These are phyloP conservation scores for Standfussiana lucernea DNA, from an alignment of 2,888 invertebrate genomes.

Conservation along the genomic window DNA sequence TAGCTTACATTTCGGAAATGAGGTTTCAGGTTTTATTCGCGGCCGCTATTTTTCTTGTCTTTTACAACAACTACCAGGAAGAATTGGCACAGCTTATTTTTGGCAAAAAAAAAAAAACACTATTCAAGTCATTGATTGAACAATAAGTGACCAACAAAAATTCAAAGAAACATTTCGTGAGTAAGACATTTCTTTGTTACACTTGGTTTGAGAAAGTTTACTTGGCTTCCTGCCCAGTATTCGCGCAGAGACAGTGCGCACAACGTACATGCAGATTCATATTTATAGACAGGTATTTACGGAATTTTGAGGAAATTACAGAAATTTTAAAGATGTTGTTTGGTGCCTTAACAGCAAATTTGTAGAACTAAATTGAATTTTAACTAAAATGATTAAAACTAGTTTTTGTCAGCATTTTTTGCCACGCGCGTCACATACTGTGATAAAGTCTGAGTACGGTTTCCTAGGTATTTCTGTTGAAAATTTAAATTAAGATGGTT, in stretches of 20 bases:
- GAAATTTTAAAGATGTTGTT: slow-evolving; percentile 18
- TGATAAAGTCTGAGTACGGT: background rate
- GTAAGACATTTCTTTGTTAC: slow-evolving; percentile 40
- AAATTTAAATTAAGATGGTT: background rate
- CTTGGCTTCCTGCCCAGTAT: slow-evolving; percentile 72
- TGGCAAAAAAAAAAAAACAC: slow-evolving; percentile 5
- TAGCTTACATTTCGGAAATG: background rate
- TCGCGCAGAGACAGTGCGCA: slow-evolving; percentile 61
- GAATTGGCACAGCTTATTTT: slow-evolving; percentile 14
- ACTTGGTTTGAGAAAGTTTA: slow-evolving; percentile 57
- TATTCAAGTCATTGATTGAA: slow-evolving; percentile 14
- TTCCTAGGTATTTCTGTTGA: background rate
- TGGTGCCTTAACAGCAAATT: background rate
- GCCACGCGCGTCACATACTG: too few relatives aligned
- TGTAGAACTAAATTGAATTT: background rate
- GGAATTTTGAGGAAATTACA: slow-evolving; percentile 40
- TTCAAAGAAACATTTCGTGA: slow-evolving; percentile 22
- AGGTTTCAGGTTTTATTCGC: background rate
- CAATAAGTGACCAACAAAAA: slow-evolving; percentile 15
- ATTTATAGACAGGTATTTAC: slow-evolving; percentile 66
- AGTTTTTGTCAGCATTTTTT: background rate
- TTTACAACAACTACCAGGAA: background rate
- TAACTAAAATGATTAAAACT: background rate
- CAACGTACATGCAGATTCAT: slow-evolving; percentile 56
- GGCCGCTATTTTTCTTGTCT: background rate